Evolutionary conservation across 2,797 vertebrate genomes (phyloP).

Genomic region (Dendrocincla fuliginosa): DNA sequence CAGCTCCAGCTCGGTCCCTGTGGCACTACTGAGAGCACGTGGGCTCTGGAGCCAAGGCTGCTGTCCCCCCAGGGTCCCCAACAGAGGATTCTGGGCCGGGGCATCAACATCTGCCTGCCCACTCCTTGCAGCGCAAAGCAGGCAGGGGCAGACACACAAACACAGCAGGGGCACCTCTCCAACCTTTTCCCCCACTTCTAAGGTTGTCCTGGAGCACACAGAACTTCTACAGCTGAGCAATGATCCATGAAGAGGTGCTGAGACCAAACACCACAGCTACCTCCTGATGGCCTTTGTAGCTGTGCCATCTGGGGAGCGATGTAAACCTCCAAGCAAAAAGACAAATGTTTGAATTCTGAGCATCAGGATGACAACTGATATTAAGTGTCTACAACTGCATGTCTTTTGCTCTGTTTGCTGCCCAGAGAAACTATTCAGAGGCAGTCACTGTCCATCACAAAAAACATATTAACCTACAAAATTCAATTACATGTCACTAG

Average conservation of each 20-base stretch:
- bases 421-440: neutral
- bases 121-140: neutral
- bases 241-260: neutral
- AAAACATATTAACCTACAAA: neutral
- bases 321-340: neutral
- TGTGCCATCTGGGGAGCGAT: neutral
- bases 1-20: neutral
- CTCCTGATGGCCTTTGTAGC: neutral
- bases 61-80: neutral
- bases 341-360: neutral
- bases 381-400: neutral
- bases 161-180: neutral
- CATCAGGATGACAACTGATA: neutral
- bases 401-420: neutral
- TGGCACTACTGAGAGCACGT: accelerated
- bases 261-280: neutral
- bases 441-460: neutral
- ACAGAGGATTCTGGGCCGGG: neutral
- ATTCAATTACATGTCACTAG: neutral
- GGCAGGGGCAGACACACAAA: neutral
- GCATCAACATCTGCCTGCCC: neutral
- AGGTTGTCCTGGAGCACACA: neutral
- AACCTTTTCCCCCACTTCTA: neutral
- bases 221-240: neutral
- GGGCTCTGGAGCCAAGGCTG: neutral